Base-by-base conservation (phyloP, 2,113 vertebrate species). In the Perca flavescens region DNA sequence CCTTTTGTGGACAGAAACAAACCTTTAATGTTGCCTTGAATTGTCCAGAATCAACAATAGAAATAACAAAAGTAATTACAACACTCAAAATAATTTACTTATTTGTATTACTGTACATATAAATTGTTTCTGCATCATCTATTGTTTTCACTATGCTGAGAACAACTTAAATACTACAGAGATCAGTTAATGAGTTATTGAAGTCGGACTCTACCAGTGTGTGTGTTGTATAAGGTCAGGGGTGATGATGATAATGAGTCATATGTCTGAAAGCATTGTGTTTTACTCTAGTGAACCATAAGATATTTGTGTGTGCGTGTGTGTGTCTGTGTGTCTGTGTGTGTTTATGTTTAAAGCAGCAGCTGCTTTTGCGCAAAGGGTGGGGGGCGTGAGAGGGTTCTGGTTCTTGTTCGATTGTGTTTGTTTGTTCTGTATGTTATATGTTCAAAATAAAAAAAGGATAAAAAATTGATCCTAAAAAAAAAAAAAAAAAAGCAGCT, bases 401-500 rank as follows among this genome's bases (percentile, higher is more conserved):
- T 28, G 28, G 28, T 28, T 28, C 28, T 28, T 28, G 28, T 28
- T 28, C 2, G 28, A 28, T 28, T 28, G 28, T 28, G 28, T 28
- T 28, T 28, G 28, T 28, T 28, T 28, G 28, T 28, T 28, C 28
- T 28, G 28, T 28, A 28, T 28, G 28, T 28, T 28, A 28, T 28
- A 28, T 28, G 28, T 28, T 28, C 28, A 28, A 28, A 28, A 28
- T 28, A 28, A 2, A 28, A 28, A 28, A 28, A 28, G 28, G 28
- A 2, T 2, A 28, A 28, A 28, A 28, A 28, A 28, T 28, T 28
- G 28, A 28, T 28, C 28, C 28, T 28, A 28, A 28, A 28, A 28
- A 28, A 28, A 28, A n/a, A n/a, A n/a, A 25, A 28, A 82, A 61
- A 21, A 56, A 74, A 82, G 84, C 90, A 91, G 87, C 90, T 89